Conservation (phyloP, 2,113 vertebrate genomes). For the Gallinago jamesoni region DNA sequence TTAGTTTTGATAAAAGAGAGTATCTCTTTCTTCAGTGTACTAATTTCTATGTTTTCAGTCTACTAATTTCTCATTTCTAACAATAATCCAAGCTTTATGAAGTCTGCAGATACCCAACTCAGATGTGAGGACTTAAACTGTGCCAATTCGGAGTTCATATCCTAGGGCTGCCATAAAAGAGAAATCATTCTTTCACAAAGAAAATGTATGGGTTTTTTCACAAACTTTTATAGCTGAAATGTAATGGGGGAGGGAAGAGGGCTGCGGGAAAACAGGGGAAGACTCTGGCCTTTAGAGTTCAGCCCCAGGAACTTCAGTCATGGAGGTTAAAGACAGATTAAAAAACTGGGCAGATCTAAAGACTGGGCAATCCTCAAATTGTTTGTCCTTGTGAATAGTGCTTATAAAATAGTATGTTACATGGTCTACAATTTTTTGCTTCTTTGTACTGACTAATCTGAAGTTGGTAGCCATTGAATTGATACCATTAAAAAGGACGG, state of each 20-base stretch:
- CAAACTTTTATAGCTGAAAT: background rate
- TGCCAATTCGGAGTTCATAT: background rate
- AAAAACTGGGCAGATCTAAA: no score
- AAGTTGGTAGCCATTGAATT: background rate
- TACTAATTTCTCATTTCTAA: no score
- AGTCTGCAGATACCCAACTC: background rate
- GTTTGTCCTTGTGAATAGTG: background rate
- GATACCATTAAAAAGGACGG: background rate
- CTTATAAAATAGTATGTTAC: background rate
- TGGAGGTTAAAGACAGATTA: background rate
- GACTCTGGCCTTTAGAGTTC: background rate
- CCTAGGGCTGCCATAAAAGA: background rate
- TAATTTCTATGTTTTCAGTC: background rate
- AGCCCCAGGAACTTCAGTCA: background rate
- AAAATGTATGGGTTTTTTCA: background rate
- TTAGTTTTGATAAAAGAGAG: background rate
- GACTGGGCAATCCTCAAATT: background rate
- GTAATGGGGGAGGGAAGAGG: background rate
- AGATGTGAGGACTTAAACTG: background rate
- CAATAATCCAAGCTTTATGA: background rate
- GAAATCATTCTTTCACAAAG: background rate
- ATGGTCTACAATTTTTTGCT: background rate
- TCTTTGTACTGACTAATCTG: background rate
- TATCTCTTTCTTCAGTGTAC: background rate
- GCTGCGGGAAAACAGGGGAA: background rate